These are phyloP conservation scores for Barbus barbus DNA, from an alignment of 2,113 vertebrate genomes.

Conservation along the genomic window DNA sequence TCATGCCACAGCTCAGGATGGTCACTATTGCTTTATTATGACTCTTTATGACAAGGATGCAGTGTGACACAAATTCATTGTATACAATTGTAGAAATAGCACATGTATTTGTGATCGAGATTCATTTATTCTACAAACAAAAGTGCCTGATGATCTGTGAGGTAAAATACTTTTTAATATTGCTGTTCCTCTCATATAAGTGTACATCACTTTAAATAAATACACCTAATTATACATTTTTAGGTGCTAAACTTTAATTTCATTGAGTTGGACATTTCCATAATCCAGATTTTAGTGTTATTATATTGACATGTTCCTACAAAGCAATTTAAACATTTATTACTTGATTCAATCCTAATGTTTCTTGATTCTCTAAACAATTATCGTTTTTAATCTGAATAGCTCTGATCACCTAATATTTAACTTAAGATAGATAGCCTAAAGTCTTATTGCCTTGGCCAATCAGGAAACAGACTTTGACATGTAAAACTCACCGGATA, in stretches of 20 bases:
- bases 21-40: not conserved
- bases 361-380: not conserved
- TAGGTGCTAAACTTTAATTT: not conserved
- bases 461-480: constrained; percentile 33
- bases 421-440: too few relatives aligned
- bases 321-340: not conserved
- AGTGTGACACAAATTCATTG: not conserved
- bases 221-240: too few relatives aligned
- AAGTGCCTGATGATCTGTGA: not conserved
- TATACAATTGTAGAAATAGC: not conserved
- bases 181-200: not conserved
- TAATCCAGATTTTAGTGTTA: not conserved
- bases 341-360: not conserved
- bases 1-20: not conserved
- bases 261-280: too few relatives aligned
- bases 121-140: too few relatives aligned
- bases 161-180: too few relatives aligned
- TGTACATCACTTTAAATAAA: not conserved
- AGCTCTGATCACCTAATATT: constrained; percentile 44
- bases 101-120: not conserved
- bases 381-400: not conserved
- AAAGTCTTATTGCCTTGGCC: not conserved
- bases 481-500: constrained; percentile 10
- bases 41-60: not conserved
- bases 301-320: not conserved